Evolutionary conservation across 2,797 vertebrate species (phyloP), one percentile per base, ranked within the genome.

Genomic region (Sebastes taczanowskii): DNA sequence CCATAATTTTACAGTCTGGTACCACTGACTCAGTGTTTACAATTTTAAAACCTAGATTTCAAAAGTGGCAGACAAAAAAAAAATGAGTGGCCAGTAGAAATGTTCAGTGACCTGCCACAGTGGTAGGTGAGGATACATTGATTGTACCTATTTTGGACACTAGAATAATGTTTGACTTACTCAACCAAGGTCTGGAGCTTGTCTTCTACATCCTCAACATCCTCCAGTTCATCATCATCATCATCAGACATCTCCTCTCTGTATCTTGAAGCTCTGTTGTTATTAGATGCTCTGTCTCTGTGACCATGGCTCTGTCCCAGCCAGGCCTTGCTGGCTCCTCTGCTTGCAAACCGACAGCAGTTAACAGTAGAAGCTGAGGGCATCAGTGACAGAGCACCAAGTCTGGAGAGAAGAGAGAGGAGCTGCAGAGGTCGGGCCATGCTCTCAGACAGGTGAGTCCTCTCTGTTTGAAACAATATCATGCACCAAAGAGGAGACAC

Each of bases 161-260:
- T 42, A 18, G 3, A 71, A 18, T 22, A 38, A 35, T 32, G n/a
- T 58, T 46, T 49, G 52, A 23, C 20, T 94, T 83, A 96, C 96
- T 86, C 82, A 18, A 89, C 14, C 67, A 96, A 9, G 3, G 81
- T 68, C 67, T 94, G 71, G 4, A 96, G 73, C 69, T 93, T 91
- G 65, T 93, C 92, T 14, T 95, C 94, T 2, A 91, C 89, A 25
- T 90, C 92, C 46, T 92, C 91, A 77, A 87, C 89, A 25, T 90
- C 92, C 46, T 92, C 91, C 78, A 87, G 62, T 1, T 80, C 91
- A 13, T 93, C 23, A 23, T 23, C 90, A 6, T 86, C 92, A 32
- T 86, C 92, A 32, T 92, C 80, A 32, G 77, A 80, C 29, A 29
- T 16, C 4, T 88, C 86, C 0, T 83, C 60, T 11, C 58, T 78